Evolutionary conservation across 2,113 vertebrate genomes (phyloP).

Genomic region (Syngnathus floridae): DNA sequence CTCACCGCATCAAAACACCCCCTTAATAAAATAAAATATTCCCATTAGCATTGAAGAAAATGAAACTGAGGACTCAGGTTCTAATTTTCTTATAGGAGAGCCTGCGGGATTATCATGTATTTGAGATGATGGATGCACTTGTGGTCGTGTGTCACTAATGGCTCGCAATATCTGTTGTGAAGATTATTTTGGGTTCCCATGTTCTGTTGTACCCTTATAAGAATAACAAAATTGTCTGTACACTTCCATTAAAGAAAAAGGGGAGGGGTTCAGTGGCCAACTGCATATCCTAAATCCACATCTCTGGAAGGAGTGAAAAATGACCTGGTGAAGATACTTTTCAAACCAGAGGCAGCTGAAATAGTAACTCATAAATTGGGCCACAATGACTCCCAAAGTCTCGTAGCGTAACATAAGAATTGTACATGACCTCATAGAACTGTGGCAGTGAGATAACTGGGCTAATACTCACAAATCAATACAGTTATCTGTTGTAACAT

Average conservation of each 20-base stretch:
- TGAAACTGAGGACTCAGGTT: conserved; percentile 10
- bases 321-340: too few relatives aligned
- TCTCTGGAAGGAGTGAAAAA: too few relatives aligned
- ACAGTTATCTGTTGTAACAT: background rate
- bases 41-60: background rate
- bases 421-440: background rate
- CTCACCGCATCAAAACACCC: conserved; percentile 9
- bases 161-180: conserved; percentile 25
- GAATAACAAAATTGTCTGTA: background rate
- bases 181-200: conserved; percentile 4
- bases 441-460: background rate
- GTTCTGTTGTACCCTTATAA: background rate
- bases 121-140: conserved; percentile 37
- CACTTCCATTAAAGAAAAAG: too few relatives aligned
- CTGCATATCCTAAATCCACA: too few relatives aligned
- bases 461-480: background rate
- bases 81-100: conserved; percentile 23
- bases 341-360: too few relatives aligned
- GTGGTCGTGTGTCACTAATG: conserved; percentile 31
- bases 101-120: conserved; percentile 27
- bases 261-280: too few relatives aligned
- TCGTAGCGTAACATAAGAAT: background rate
- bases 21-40: conserved; percentile 23
- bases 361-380: too few relatives aligned
- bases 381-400: too few relatives aligned